phyloP scores from a whole-genome alignment of 2,797 vertebrate species.

The Chlorospingus flavigularis region DNA sequence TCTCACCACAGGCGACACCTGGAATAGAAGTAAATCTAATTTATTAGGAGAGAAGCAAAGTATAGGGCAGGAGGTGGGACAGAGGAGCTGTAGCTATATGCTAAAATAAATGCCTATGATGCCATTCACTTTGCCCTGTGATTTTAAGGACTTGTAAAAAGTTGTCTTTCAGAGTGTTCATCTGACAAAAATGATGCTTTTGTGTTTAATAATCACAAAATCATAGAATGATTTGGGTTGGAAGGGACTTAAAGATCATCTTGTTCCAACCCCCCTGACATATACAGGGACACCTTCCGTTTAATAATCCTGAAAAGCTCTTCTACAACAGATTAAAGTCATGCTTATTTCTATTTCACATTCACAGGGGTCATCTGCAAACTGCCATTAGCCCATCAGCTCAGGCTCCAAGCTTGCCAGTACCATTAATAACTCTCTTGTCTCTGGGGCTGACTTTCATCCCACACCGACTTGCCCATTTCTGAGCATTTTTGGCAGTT shows the following conservation, averaged over 20 bases:
- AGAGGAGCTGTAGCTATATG: not conserved
- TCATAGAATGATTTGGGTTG: not conserved
- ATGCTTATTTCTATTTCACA: not conserved
- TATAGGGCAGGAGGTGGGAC: not conserved
- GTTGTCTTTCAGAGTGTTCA: not conserved
- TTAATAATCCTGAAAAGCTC: not conserved
- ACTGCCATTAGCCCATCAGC: not conserved
- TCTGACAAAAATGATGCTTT: not conserved
- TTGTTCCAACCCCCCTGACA: not conserved
- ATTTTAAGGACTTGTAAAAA: not conserved
- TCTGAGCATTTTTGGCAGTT: slow-evolving; percentile 33
- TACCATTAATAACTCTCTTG: not conserved
- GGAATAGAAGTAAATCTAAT: not conserved
- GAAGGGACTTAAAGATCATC: not conserved
- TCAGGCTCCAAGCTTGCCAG: not conserved
- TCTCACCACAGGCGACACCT: slow-evolving; percentile 56
- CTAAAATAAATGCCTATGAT: not conserved
- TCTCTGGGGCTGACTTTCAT: not conserved
- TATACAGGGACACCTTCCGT: not conserved
- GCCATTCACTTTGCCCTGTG: not conserved
- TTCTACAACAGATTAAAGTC: not conserved
- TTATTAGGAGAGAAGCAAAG: not conserved
- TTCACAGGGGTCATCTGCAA: not conserved
- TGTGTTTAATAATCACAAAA: not conserved
- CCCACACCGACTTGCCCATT: slow-evolving; percentile 14